phyloP scores from a whole-genome alignment of 2,113 vertebrate genomes.

The Corydoras sp. region DNA sequence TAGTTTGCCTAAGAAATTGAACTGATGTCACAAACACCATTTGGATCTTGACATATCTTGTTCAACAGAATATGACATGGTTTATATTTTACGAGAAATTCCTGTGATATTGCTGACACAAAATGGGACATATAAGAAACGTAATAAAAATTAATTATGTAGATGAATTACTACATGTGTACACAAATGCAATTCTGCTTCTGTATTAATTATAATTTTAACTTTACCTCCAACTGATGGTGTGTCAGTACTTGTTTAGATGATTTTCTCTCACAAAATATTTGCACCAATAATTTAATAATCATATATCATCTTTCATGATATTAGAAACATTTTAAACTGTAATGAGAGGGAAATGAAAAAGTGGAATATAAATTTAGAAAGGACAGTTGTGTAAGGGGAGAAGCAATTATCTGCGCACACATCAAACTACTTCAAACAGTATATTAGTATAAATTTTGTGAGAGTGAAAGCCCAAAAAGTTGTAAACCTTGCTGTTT shows the following conservation, averaged over 20 bases:
- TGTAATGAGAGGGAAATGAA: slow-evolving; percentile 59
- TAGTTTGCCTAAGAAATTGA: slow-evolving; percentile 4
- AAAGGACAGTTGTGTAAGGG: slow-evolving; percentile 57
- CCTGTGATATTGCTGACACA: slow-evolving; percentile 53
- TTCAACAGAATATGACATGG: not conserved
- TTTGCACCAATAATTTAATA: slow-evolving; percentile 26
- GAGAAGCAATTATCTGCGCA: slow-evolving; percentile 66
- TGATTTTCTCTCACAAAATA: no score
- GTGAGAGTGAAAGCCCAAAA: no score
- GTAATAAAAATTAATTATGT: slow-evolving; percentile 18
- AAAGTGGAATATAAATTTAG: slow-evolving; percentile 69
- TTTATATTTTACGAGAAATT: not conserved
- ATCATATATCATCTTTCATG: slow-evolving; percentile 41
- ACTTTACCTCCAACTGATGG: no score
- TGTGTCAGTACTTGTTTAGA: no score
- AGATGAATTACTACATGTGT: slow-evolving; percentile 14
- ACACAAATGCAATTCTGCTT: no score
- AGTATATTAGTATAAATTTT: slow-evolving; percentile 5
- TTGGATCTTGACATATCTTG: slow-evolving; percentile 10
- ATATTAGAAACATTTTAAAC: slow-evolving; percentile 19
- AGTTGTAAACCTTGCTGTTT: no score
- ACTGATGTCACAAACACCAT: not conserved
- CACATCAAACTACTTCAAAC: slow-evolving; percentile 33
- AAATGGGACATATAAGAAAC: slow-evolving; percentile 18
- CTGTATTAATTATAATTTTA: no score